A percentile compares a stretch with the other conserved stretches of the same genome.
Conservation (phyloP, 2,797 vertebrate genomes). For the Sphenodon punctatus region DNA sequence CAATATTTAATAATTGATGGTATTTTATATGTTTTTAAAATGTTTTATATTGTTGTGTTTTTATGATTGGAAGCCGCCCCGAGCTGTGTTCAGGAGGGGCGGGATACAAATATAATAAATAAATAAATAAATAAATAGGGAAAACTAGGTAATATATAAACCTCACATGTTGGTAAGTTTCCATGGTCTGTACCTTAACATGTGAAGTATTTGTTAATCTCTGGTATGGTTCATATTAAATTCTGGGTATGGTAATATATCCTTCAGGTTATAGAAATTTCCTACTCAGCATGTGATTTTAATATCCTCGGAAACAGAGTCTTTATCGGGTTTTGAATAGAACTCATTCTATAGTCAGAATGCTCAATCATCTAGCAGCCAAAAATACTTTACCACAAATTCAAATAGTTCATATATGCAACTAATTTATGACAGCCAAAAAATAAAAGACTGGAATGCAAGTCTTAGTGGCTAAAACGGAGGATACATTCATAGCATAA, state of each 20-base stretch:
- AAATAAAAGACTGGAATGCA: slow-evolving; percentile 17
- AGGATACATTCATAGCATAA: slow-evolving; percentile 29
- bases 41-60: no score
- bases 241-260: slow-evolving; percentile 35
- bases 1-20: no score
- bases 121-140: slow-evolving; percentile 12
- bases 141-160: background rate
- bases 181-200: slow-evolving; percentile 5
- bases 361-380: slow-evolving; percentile 33
- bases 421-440: slow-evolving; percentile 38
- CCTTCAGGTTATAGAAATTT: slow-evolving; percentile 36
- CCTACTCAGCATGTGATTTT: slow-evolving; percentile 51
- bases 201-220: slow-evolving; percentile 31
- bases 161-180: background rate
- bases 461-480: slow-evolving; percentile 23
- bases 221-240: slow-evolving; percentile 41
- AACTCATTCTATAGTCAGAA: slow-evolving; percentile 29
- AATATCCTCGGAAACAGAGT: slow-evolving; percentile 49
- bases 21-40: no score
- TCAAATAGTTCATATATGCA: slow-evolving; percentile 33
- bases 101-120: background rate
- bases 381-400: slow-evolving; percentile 27
- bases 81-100: no score
- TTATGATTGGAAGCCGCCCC: no score
- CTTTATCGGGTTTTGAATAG: slow-evolving; percentile 35